Conservation (phyloP, 2,113 vertebrate genomes). For the Corapipo altera region DNA sequence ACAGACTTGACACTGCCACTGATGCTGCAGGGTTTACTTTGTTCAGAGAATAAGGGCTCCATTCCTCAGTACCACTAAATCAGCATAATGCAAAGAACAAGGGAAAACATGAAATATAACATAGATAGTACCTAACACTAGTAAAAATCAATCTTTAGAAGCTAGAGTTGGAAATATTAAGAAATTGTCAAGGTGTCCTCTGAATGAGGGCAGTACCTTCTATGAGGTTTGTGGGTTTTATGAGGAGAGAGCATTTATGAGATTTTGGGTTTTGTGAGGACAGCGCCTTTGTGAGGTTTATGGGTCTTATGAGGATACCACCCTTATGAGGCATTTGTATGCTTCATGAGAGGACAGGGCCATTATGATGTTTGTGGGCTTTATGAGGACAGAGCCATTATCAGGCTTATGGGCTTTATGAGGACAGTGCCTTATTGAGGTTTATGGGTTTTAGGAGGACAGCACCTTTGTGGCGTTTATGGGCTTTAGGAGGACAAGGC, state of each 20-base stretch:
- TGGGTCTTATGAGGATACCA: background rate
- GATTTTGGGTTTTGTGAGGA: background rate
- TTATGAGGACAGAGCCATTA: background rate
- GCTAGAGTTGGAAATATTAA: background rate
- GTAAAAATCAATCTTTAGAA: background rate
- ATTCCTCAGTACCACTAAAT: background rate
- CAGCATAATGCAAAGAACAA: background rate
- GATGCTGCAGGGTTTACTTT: background rate
- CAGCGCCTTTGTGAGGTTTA: background rate
- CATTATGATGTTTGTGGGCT: no score
- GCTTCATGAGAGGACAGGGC: no score
- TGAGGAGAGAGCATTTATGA: background rate
- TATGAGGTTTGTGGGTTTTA: background rate
- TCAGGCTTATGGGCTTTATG: background rate
- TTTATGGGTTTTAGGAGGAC: background rate
- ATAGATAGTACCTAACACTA: background rate
- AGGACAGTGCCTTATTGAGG: background rate
- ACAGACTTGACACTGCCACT: background rate
- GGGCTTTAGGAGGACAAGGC: no score
- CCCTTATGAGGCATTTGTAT: background rate
- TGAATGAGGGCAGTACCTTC: background rate
- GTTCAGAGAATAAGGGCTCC: background rate
- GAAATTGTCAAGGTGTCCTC: background rate
- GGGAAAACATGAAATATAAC: background rate
- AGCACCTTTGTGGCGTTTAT: background rate